phyloP scores from a whole-genome alignment of 2,797 vertebrate genomes.

The Pteropus rufus region DNA sequence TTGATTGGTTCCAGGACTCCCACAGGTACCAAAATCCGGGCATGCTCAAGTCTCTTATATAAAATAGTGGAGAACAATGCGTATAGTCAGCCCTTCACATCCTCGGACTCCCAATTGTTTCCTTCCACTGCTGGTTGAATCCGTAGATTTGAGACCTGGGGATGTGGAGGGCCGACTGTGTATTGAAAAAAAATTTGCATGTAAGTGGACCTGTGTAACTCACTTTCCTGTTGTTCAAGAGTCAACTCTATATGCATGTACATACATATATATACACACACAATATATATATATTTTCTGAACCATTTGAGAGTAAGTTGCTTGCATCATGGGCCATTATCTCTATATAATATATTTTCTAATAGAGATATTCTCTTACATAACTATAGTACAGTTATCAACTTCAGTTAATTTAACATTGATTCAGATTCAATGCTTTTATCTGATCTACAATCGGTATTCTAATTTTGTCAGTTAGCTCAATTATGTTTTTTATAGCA shows the following conservation, averaged over 20 bases:
- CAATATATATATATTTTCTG: background rate
- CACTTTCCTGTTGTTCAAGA: background rate
- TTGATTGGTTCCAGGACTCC: background rate
- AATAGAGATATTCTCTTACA: background rate
- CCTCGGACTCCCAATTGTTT: background rate
- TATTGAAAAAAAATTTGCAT: background rate
- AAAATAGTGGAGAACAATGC: background rate
- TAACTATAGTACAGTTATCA: background rate
- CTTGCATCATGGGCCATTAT: background rate
- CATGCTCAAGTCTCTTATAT: too few species aligned
- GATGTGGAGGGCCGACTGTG: background rate
- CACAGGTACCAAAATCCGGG: background rate
- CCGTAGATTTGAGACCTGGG: too few species aligned
- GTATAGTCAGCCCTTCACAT: background rate
- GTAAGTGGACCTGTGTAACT: background rate
- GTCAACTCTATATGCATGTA: background rate
- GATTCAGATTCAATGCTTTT: background rate
- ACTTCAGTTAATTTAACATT: background rate
- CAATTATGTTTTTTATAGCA: background rate
- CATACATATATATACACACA: background rate
- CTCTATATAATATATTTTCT: background rate
- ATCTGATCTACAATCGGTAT: background rate
- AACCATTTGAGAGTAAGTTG: background rate
- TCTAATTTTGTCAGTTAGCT: background rate
- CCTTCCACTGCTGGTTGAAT: background rate